Evolutionary conservation across 2,797 vertebrate species (phyloP).

Genomic region (Anguilla marmorata): DNA sequence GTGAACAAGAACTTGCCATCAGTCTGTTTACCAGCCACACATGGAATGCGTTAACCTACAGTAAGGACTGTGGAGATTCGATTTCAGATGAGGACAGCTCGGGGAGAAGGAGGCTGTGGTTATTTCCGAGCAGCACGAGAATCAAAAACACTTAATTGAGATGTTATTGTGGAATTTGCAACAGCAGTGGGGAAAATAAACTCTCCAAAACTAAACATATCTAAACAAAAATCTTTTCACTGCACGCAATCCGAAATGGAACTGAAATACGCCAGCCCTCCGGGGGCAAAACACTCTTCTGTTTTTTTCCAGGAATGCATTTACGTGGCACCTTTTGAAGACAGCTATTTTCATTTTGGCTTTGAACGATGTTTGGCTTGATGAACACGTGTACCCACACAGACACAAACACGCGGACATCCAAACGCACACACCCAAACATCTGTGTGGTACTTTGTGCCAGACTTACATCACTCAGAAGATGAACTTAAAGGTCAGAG

Average conservation of each 20-base stretch:
- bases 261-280: background rate
- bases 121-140: background rate
- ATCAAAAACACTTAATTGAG: constrained; percentile 9
- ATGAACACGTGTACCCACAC: background rate
- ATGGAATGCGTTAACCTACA: constrained; percentile 3
- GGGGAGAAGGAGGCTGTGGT: background rate
- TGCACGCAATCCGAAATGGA: background rate
- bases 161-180: constrained; percentile 15
- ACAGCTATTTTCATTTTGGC: background rate
- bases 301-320: background rate
- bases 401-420: background rate
- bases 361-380: constrained; percentile 7
- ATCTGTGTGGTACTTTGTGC: background rate
- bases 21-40: background rate
- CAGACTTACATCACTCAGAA: background rate
- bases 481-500: background rate
- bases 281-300: background rate
- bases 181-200: background rate
- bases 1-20: background rate
- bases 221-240: constrained; percentile 22
- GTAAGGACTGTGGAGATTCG: background rate
- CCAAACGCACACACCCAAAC: background rate
- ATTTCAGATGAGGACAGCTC: background rate
- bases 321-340: background rate
- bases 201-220: background rate